phyloP scores from a whole-genome alignment of 2,888 invertebrate species.

The Pteria penguin region DNA sequence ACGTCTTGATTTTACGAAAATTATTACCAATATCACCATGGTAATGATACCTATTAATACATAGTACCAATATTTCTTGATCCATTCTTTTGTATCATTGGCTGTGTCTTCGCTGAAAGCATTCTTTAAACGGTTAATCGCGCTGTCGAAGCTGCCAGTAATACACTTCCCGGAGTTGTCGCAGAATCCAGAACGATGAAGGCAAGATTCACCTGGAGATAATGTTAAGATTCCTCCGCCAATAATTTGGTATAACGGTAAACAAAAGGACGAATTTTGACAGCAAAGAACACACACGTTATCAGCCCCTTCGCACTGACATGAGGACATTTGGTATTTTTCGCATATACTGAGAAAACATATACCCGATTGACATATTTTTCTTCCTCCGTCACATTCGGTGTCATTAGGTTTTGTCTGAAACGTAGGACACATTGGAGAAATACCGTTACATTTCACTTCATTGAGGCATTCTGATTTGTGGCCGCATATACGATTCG shows the following conservation, averaged over 20 bases:
- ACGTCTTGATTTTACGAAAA: constrained; percentile 54
- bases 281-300: constrained; percentile 63
- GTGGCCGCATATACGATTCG: constrained; percentile 48
- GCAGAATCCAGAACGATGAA: constrained; percentile 52
- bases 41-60: constrained; percentile 36
- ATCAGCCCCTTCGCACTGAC: constrained; percentile 45
- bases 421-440: constrained; percentile 55
- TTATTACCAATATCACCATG: constrained; percentile 28
- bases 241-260: constrained; percentile 12
- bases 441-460: constrained; percentile 57
- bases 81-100: constrained; percentile 49
- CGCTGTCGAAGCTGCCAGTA: constrained; percentile 39
- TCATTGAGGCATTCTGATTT: constrained; percentile 53
- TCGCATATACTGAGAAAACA: constrained; percentile 60
- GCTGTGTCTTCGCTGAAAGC: constrained; percentile 45
- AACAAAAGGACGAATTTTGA: constrained; percentile 38
- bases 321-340: constrained; percentile 44
- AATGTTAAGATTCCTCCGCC: neutral
- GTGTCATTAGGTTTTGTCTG: constrained; percentile 47
- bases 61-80: constrained; percentile 60
- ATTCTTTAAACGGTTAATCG: constrained; percentile 43
- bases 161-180: constrained; percentile 47
- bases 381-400: constrained; percentile 52
- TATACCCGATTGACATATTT: constrained; percentile 54
- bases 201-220: constrained; percentile 54